Percentiles rank a stretch among this genome's conserved stretches.
These are phyloP conservation scores for Alligator mississippiensis DNA, from an alignment of 2,113 vertebrate species.

Conservation along the genomic window DNA sequence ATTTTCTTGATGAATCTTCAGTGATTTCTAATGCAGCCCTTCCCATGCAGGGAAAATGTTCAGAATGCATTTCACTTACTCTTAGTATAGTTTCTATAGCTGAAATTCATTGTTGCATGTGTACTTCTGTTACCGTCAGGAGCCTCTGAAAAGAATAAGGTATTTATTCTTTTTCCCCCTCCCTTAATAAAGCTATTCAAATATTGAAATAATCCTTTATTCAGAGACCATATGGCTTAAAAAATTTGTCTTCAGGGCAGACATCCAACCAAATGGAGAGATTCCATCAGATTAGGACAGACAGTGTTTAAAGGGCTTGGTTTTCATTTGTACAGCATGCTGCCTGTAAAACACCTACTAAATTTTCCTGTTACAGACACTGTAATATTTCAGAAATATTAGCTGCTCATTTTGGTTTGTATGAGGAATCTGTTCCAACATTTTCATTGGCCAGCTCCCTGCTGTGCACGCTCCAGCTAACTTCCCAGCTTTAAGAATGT, in stretches of 20 bases:
- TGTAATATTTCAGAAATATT: neutral
- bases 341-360: rapidly evolving
- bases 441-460: neutral
- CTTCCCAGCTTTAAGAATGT: neutral
- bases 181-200: neutral
- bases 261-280: neutral
- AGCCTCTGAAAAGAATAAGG: neutral
- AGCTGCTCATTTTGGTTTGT: rapidly evolving
- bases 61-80: neutral
- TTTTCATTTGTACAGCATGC: neutral
- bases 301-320: neutral
- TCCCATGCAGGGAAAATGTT: neutral
- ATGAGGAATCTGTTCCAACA: rapidly evolving
- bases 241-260: neutral
- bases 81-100: neutral
- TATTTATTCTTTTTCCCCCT: too few species aligned
- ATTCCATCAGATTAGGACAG: neutral
- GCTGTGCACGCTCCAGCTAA: neutral
- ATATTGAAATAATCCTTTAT: neutral
- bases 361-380: neutral
- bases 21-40: neutral
- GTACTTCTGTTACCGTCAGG: neutral
- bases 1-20: neutral
- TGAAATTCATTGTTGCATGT: neutral
- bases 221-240: neutral